phyloP scores from a whole-genome alignment of 1,140 invertebrate species.

The Euschistus heros region DNA sequence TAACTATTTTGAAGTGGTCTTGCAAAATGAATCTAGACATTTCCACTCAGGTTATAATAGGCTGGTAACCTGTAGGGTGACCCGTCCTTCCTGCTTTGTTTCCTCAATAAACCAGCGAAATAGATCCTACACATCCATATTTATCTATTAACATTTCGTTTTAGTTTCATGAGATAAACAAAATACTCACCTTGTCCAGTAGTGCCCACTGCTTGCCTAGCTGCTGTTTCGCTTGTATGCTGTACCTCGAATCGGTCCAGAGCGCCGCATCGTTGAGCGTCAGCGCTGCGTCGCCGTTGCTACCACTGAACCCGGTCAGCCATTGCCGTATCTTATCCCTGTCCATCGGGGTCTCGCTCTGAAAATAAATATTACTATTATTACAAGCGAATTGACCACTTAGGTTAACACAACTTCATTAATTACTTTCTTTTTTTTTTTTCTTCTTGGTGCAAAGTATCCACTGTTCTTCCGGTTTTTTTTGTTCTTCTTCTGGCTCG shows the following conservation, averaged over 20 bases:
- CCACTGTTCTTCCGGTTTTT: slow-evolving; percentile 4
- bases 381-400: neutral
- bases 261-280: slow-evolving; percentile 69
- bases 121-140: too few species aligned
- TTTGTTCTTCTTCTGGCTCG: too few species aligned
- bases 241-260: slow-evolving; percentile 96
- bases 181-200: neutral
- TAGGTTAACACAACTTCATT: neutral
- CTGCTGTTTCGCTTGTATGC: slow-evolving; percentile 56
- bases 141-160: too few species aligned
- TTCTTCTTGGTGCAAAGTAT: neutral
- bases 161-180: too few species aligned
- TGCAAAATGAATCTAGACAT: too few species aligned
- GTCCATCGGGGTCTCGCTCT: neutral
- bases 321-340: slow-evolving; percentile 37
- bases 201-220: slow-evolving; percentile 72
- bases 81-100: too few species aligned
- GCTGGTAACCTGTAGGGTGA: too few species aligned
- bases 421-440: neutral
- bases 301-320: slow-evolving; percentile 80
- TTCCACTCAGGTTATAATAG: too few species aligned
- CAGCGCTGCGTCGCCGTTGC: slow-evolving; percentile 74
- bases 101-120: too few species aligned
- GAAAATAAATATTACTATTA: neutral
- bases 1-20: too few species aligned